These are phyloP conservation scores for Sebastes iracundus DNA, from an alignment of 2,797 vertebrate genomes.

Conservation along the genomic window DNA sequence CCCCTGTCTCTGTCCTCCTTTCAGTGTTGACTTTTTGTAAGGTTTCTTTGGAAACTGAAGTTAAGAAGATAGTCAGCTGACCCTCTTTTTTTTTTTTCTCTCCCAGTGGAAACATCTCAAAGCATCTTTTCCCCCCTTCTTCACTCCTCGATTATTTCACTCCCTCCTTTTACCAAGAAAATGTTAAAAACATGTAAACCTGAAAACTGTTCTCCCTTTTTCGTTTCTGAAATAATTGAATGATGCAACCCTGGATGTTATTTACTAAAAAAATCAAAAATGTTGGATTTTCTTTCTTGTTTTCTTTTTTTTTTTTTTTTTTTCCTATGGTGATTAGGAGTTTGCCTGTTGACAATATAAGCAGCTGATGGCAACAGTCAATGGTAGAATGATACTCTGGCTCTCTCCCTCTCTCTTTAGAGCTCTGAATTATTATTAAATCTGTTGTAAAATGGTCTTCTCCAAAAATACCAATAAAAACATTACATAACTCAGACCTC, in stretches of 20 bases:
- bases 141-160: conserved; percentile 80
- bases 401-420: conserved; percentile 89
- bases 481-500: conserved; percentile 82
- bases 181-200: conserved; percentile 77
- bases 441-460: conserved; percentile 92
- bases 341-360: conserved; percentile 91
- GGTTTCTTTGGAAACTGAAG: conserved; percentile 90
- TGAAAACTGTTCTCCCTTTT: conserved; percentile 58
- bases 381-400: conserved; percentile 91
- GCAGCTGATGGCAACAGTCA: conserved; percentile 65
- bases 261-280: conserved; percentile 76
- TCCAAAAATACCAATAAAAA: conserved; percentile 84
- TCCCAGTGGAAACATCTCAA: conserved; percentile 56
- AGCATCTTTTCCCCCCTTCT: conserved; percentile 48
- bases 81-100: conserved; percentile 71
- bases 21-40: conserved; percentile 87
- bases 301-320: conserved; percentile 57
- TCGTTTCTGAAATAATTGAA: conserved; percentile 76
- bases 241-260: conserved; percentile 82
- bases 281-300: conserved; percentile 67
- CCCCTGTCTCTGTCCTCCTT: conserved; percentile 48
- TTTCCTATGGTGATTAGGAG: conserved; percentile 91
- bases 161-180: conserved; percentile 84
- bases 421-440: conserved; percentile 95
- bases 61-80: conserved; percentile 86